Evolutionary conservation across 2,888 invertebrate species (phyloP).

Genomic region (Morinoia aosen): DNA sequence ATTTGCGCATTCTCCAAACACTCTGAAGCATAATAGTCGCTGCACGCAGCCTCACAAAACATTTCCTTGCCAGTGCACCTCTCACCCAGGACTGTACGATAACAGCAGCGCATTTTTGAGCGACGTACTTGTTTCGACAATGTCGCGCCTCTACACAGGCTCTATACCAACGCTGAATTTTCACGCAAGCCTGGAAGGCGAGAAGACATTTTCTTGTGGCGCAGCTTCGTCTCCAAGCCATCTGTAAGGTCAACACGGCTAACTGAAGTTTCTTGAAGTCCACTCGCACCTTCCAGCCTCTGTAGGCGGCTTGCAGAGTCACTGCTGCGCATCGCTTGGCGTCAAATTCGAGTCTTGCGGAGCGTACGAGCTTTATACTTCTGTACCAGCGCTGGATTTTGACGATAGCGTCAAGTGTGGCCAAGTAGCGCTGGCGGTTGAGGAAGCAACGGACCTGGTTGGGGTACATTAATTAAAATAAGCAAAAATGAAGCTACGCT

Average conservation of each 20-base stretch:
- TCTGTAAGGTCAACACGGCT: constrained; percentile 18
- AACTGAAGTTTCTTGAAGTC: constrained; percentile 9
- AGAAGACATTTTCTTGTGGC: neutral
- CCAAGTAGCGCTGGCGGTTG: neutral
- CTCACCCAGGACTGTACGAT: constrained; percentile 55
- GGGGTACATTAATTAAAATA: too few species aligned
- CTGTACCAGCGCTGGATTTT: constrained; percentile 37
- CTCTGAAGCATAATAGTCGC: constrained; percentile 58
- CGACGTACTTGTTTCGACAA: constrained; percentile 35
- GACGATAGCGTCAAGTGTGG: neutral
- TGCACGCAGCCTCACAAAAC: constrained; percentile 55
- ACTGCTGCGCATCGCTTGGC: constrained; percentile 43
- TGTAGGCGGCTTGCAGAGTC: constrained; percentile 30
- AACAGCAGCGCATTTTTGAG: constrained; percentile 57
- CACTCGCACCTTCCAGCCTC: constrained; percentile 9
- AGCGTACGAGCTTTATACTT: neutral
- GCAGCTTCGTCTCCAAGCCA: constrained; percentile 24
- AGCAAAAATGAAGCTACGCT: neutral
- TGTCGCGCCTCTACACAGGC: neutral
- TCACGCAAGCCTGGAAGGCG: neutral
- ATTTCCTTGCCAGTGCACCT: neutral
- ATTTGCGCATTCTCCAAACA: constrained; percentile 52
- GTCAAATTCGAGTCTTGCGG: constrained; percentile 35
- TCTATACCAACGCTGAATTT: constrained; percentile 48
- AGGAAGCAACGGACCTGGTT: constrained; percentile 24